Evolutionary conservation across 2,113 vertebrate species (phyloP).

Genomic region (Casuarius casuarius): DNA sequence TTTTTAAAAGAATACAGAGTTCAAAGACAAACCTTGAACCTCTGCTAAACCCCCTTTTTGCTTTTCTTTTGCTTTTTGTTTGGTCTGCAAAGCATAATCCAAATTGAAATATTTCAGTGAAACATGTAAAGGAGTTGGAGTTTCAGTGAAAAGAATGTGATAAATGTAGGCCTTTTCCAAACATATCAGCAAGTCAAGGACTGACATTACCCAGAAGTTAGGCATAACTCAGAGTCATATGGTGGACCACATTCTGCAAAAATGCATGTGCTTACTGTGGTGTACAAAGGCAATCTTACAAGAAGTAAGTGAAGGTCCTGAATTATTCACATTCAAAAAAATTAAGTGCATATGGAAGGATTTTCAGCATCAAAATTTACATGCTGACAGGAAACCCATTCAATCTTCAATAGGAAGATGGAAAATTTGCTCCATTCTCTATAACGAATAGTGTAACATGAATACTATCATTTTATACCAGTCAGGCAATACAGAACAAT

Average conservation of each 20-base stretch:
- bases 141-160: background rate
- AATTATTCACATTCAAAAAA: background rate
- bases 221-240: background rate
- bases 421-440: conserved; percentile 7
- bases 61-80: background rate
- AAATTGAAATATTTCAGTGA: background rate
- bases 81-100: background rate
- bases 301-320: background rate
- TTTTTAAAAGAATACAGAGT: background rate
- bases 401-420: background rate
- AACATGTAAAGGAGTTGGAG: background rate
- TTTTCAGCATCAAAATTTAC: no score
- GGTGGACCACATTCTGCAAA: background rate
- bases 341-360: no score
- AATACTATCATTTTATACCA: background rate
- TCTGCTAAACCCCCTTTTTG: background rate
- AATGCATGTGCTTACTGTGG: background rate
- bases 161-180: background rate
- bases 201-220: conserved; percentile 4
- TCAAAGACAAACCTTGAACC: background rate
- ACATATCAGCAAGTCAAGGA: background rate
- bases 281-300: background rate
- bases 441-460: background rate
- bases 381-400: background rate
- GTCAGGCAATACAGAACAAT: background rate